A percentile compares a stretch with the other conserved stretches of the same genome.
phyloP scores from a whole-genome alignment of 2,888 invertebrate genomes.

The Mythimna albipuncta region DNA sequence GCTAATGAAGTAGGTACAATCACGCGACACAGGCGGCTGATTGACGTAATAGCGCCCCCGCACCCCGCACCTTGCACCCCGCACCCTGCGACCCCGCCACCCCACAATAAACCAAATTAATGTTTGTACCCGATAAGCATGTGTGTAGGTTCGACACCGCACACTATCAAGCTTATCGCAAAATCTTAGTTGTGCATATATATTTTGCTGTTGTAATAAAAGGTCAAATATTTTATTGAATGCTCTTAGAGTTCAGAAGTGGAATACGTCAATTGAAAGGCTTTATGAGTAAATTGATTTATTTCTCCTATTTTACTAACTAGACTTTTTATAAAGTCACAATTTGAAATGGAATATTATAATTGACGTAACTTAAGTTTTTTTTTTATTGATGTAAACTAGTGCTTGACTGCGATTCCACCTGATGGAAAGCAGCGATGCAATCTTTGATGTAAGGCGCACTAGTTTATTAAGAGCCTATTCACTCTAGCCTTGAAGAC shows the following conservation, averaged over 20 bases:
- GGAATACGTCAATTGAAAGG: not conserved
- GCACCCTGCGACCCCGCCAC: conserved; percentile 61
- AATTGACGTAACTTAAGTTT: no score
- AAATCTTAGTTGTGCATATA: conserved; percentile 45
- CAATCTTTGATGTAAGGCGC: no score
- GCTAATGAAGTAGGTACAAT: conserved; percentile 68
- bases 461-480: no score
- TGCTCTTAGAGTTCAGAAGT: not conserved
- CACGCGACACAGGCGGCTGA: conserved; percentile 79
- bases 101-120: conserved; percentile 85
- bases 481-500: no score
- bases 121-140: conserved; percentile 83
- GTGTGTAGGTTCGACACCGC: conserved; percentile 68
- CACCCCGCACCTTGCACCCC: conserved; percentile 44
- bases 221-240: conserved; percentile 11
- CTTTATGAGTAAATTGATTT: not conserved
- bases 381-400: no score
- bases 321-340: no score
- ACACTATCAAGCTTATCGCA: conserved; percentile 61
- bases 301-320: no score
- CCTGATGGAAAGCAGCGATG: no score
- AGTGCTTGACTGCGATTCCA: no score
- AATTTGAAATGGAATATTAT: no score
- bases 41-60: conserved; percentile 74
- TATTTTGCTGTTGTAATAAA: conserved; percentile 32